phyloP scores from a whole-genome alignment of 2,113 vertebrate species.

The Proteles cristata region DNA sequence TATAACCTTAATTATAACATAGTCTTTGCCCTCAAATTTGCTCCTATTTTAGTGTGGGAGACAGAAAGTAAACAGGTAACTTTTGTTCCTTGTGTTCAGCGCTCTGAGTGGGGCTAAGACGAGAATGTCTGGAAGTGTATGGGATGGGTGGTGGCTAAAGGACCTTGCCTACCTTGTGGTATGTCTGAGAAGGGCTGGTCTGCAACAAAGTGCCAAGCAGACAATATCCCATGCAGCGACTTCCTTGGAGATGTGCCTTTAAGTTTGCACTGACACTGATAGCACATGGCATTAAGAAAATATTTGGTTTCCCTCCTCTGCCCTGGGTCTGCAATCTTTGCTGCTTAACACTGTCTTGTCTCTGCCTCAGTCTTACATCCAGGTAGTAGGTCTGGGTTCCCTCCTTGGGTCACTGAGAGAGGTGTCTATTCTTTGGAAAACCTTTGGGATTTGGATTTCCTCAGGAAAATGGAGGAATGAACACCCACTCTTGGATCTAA shows the following conservation, averaged over 20 bases:
- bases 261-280: not conserved
- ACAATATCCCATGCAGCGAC: not conserved
- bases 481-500: not conserved
- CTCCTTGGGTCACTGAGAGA: not conserved
- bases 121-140: not conserved
- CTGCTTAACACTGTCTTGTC: not conserved
- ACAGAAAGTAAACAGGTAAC: not conserved
- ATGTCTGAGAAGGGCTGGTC: not conserved
- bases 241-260: not conserved
- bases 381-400: not conserved
- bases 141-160: not conserved
- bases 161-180: not conserved
- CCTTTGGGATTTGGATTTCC: constrained; percentile 14
- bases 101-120: not conserved
- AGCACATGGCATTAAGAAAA: not conserved
- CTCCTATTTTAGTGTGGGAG: not conserved
- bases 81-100: not conserved
- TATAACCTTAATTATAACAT: not conserved
- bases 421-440: constrained; percentile 33
- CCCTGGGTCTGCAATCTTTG: not conserved
- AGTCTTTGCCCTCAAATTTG: not conserved
- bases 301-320: not conserved
- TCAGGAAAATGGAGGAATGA: not conserved
- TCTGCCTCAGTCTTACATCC: not conserved
- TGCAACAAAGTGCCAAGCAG: too few relatives aligned